Percentiles rank a stretch among this genome's conserved stretches.
Conservation (phyloP, 1,140 invertebrate species). For the Drosophila truncata region DNA sequence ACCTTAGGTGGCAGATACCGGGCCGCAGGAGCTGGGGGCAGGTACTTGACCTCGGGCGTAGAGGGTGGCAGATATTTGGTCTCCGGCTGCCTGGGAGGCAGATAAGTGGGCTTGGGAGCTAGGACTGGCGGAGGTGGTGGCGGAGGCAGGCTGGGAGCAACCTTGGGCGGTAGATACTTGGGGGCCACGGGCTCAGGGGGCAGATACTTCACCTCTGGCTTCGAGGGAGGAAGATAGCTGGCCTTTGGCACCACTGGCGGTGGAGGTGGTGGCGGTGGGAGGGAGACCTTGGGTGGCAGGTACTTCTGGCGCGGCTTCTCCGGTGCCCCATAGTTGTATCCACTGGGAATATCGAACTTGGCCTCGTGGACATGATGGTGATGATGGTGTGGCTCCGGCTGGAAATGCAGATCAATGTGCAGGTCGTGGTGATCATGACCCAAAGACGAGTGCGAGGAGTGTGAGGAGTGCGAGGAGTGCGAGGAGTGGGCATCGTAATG, state of each 20-base stretch:
- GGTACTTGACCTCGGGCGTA: conserved; percentile 46
- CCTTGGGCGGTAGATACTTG: conserved; percentile 50
- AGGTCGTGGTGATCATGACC: conserved; percentile 37
- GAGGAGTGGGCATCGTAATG: conserved; percentile 25
- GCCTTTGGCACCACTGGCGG: conserved; percentile 26
- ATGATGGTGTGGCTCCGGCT: conserved; percentile 41
- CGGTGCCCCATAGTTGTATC: conserved; percentile 63
- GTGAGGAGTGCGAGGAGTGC: conserved; percentile 16
- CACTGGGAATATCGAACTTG: conserved; percentile 36
- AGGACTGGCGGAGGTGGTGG: conserved; percentile 50
- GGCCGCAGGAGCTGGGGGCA: conserved; percentile 32
- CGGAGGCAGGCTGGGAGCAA: conserved; percentile 58
- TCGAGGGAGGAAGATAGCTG: conserved; percentile 44
- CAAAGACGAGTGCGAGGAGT: conserved; percentile 12
- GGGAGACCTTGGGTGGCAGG: conserved; percentile 48
- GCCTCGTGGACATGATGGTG: conserved; percentile 41
- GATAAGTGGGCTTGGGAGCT: conserved; percentile 40
- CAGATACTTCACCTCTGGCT: conserved; percentile 45
- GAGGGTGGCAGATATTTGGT: conserved; percentile 42
- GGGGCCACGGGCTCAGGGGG: conserved; percentile 25
- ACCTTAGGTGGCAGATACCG: conserved; percentile 65
- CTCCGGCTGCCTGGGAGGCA: conserved; percentile 42
- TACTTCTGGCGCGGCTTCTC: conserved; percentile 57
- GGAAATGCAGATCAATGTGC: conserved; percentile 58
- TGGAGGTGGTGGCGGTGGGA: conserved; percentile 36